Conservation (phyloP, 2,797 vertebrate species). For the Poecilia wingei region DNA sequence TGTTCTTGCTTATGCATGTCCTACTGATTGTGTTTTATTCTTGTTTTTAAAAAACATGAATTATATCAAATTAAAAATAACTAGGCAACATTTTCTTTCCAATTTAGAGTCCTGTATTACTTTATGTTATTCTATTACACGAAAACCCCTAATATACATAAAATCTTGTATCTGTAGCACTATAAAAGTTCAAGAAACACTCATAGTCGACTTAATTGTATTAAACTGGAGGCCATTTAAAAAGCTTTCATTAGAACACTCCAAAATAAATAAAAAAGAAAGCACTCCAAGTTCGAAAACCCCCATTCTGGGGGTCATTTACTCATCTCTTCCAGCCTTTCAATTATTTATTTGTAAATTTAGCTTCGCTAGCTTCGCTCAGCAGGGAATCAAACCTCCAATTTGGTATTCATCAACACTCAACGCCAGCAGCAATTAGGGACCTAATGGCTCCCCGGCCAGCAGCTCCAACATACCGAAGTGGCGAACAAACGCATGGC, state of each 20-base stretch:
- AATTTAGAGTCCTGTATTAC: not conserved
- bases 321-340: slow-evolving; percentile 60
- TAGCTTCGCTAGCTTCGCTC: slow-evolving; percentile 61
- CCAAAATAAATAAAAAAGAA: slow-evolving; percentile 45
- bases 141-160: not conserved
- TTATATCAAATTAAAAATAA: too few relatives aligned
- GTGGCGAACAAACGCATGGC: slow-evolving; percentile 16
- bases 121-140: not conserved
- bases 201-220: slow-evolving; percentile 10
- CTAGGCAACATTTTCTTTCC: not conserved
- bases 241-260: slow-evolving; percentile 28
- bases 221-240: slow-evolving; percentile 39
- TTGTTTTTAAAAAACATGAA: too few relatives aligned
- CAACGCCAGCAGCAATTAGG: slow-evolving; percentile 66
- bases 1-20: too few relatives aligned
- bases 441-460: slow-evolving; percentile 57
- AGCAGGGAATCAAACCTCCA: slow-evolving; percentile 64
- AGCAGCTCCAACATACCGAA: slow-evolving; percentile 49
- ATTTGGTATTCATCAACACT: slow-evolving; percentile 68
- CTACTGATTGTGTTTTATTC: too few relatives aligned
- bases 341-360: slow-evolving; percentile 79
- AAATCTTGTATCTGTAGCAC: not conserved
- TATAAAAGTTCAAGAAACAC: not conserved
- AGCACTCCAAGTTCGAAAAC: slow-evolving; percentile 35
- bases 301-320: slow-evolving; percentile 67